These are phyloP conservation scores for Trematocara zebra DNA, from an alignment of 2,113 vertebrate species.

Conservation along the genomic window DNA sequence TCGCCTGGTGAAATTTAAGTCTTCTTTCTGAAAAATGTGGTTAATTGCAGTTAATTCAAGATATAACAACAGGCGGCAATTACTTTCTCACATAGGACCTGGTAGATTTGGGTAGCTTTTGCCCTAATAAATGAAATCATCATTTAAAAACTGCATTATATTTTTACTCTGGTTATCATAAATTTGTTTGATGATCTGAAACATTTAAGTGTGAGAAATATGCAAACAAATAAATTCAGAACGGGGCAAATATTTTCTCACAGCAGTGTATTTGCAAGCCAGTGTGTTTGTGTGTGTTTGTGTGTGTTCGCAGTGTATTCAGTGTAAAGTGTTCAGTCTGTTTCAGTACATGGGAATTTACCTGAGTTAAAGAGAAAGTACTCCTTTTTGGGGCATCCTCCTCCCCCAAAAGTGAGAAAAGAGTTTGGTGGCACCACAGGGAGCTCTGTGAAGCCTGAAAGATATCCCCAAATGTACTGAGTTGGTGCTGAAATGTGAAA, in stretches of 20 bases:
- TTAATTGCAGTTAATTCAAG: neutral
- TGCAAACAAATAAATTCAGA: rapidly evolving
- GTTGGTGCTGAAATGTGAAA: neutral
- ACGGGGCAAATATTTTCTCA: neutral
- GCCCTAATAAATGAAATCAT: neutral
- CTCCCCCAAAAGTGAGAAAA: rapidly evolving
- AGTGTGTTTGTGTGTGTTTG: rapidly evolving
- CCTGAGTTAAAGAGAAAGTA: neutral
- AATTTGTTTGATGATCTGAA: neutral
- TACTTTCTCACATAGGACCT: neutral
- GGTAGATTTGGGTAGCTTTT: neutral
- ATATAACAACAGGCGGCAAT: neutral
- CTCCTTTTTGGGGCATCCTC: neutral
- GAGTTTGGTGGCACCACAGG: neutral
- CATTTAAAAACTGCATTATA: neutral
- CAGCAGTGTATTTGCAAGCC: neutral
- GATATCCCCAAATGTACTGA: neutral
- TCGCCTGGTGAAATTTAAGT: rapidly evolving
- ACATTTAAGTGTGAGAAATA: neutral
- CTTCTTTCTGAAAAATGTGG: neutral
- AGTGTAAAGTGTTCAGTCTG: too few species aligned
- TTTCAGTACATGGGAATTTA: neutral
- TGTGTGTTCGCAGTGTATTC: neutral
- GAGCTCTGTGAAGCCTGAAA: neutral
- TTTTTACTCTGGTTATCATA: neutral